Evolutionary conservation across 1,140 invertebrate genomes (phyloP).

Genomic region (Oscheius sp.): DNA sequence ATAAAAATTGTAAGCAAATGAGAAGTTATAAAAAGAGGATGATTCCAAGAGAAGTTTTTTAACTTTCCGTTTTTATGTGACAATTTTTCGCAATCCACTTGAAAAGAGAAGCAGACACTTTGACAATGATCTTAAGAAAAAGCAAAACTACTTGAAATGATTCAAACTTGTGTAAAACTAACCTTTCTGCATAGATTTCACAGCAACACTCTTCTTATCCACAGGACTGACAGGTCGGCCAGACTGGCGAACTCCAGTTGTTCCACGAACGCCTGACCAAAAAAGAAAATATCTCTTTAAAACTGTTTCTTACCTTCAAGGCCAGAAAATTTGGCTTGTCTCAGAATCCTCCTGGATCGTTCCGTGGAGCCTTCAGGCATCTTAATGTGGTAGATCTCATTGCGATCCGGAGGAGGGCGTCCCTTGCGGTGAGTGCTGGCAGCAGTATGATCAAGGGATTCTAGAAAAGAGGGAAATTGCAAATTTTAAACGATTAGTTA

Average conservation of each 20-base stretch:
- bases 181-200: not conserved
- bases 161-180: not conserved
- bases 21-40: too few relatives aligned
- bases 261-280: conserved; percentile 12
- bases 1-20: too few relatives aligned
- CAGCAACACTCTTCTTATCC: conserved; percentile 20
- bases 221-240: conserved; percentile 11
- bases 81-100: too few relatives aligned
- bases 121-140: too few relatives aligned
- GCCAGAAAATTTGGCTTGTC: not conserved
- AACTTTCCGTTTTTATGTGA: too few relatives aligned
- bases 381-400: conserved; percentile 36
- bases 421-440: conserved; percentile 16
- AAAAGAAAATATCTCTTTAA: not conserved
- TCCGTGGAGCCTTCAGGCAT: conserved; percentile 26
- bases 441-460: not conserved
- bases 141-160: too few relatives aligned
- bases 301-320: not conserved
- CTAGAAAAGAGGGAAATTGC: not conserved
- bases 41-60: too few relatives aligned
- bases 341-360: conserved; percentile 12
- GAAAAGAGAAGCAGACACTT: too few relatives aligned
- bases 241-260: conserved; percentile 18
- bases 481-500: not conserved
- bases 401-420: conserved; percentile 28